phyloP scores from a whole-genome alignment of 2,797 vertebrate species.

The Megalops cyprinoides region DNA sequence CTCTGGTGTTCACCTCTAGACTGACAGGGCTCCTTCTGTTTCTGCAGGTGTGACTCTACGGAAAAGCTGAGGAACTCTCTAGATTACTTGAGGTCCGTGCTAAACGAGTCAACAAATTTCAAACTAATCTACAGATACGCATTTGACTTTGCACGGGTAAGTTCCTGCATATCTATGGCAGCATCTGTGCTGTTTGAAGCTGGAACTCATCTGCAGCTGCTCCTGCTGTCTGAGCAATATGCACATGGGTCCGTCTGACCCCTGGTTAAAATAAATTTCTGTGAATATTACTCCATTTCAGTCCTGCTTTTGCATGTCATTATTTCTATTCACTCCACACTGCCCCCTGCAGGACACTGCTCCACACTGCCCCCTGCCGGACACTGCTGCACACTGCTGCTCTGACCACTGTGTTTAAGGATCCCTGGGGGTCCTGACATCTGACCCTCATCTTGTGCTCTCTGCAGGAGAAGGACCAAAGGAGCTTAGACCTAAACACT shows the following conservation, averaged over 20 bases:
- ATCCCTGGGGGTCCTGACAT: background rate
- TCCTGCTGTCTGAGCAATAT: no score
- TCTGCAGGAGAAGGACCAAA: slow-evolving; percentile 96
- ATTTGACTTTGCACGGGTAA: slow-evolving; percentile 98
- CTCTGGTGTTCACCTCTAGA: background rate
- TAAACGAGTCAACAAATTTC: slow-evolving; percentile 97
- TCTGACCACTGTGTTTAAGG: no score
- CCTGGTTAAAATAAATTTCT: no score
- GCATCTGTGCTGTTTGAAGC: background rate
- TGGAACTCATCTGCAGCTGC: no score
- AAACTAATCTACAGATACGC: slow-evolving; percentile 99
- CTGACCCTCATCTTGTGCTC: slow-evolving; percentile 42
- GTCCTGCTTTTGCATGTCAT: no score
- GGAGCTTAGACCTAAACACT: slow-evolving; percentile 99
- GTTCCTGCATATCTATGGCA: slow-evolving; percentile 54
- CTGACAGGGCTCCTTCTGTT: slow-evolving; percentile 14
- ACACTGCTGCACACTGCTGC: background rate
- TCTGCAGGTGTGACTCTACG: slow-evolving; percentile 92
- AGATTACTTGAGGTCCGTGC: slow-evolving; percentile 97
- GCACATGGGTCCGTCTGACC: no score
- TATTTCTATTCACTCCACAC: background rate
- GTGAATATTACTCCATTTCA: no score
- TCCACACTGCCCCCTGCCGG: no score
- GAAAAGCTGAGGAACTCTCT: slow-evolving; percentile 96
- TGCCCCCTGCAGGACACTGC: no score